Conservation (phyloP, 2,888 invertebrate genomes). For the Drosophila sordidula region DNA sequence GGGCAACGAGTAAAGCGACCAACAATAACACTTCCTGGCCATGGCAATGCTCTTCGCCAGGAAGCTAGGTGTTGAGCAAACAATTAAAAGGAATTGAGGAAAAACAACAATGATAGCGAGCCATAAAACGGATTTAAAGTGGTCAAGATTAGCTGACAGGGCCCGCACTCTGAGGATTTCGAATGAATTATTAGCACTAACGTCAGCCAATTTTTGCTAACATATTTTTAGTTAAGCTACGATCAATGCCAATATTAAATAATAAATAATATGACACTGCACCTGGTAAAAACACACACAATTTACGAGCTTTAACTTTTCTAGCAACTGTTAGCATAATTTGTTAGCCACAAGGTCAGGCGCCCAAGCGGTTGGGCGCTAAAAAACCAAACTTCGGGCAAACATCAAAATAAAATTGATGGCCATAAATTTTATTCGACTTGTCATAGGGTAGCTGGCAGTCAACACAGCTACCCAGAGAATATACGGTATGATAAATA, state of each 20-base stretch:
- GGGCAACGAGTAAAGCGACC: slow-evolving; percentile 23
- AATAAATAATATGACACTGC: slow-evolving; percentile 1
- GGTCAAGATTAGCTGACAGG: slow-evolving; percentile 55
- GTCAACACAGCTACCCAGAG: slow-evolving; percentile 15
- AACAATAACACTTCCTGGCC: slow-evolving; percentile 15
- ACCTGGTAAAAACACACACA: slow-evolving; percentile 12
- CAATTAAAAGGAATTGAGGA: slow-evolving; percentile 62
- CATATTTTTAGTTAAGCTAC: not conserved
- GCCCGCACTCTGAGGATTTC: slow-evolving; percentile 23
- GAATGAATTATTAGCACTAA: slow-evolving; percentile 18
- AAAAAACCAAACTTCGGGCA: slow-evolving; percentile 47
- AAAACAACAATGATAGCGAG: slow-evolving; percentile 32
- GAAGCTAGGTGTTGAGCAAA: slow-evolving; percentile 70
- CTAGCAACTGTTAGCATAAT: slow-evolving; percentile 46
- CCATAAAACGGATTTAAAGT: slow-evolving; percentile 59
- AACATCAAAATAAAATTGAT: slow-evolving; percentile 58
- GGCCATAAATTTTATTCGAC: slow-evolving; percentile 73
- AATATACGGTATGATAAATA: slow-evolving; percentile 42
- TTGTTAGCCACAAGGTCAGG: slow-evolving; percentile 29
- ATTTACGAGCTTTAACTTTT: slow-evolving; percentile 42
- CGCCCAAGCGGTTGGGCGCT: slow-evolving; percentile 8
- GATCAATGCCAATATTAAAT: not conserved
- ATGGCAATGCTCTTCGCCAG: slow-evolving; percentile 29
- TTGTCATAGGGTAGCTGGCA: slow-evolving; percentile 35
- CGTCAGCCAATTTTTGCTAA: not conserved